Conservation (phyloP, 2,888 invertebrate genomes). For the Orthosia incerta region DNA sequence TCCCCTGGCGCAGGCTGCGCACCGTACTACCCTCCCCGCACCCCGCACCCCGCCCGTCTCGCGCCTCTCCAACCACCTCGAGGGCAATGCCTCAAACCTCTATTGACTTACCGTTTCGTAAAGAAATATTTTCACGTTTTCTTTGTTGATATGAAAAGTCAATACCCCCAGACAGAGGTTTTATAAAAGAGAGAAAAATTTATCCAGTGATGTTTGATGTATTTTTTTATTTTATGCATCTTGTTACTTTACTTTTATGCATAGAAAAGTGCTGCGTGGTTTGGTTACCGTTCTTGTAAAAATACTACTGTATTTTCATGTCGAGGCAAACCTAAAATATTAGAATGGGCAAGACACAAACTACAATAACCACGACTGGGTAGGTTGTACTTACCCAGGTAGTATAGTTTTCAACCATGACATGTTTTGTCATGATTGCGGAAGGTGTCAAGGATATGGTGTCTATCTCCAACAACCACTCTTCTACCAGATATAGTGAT, state of each 20-base stretch:
- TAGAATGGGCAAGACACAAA: not conserved
- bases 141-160: slow-evolving; percentile 85
- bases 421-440: not conserved
- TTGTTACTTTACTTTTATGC: slow-evolving; percentile 36
- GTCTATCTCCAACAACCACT: not conserved
- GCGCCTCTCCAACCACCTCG: slow-evolving; percentile 78
- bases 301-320: not conserved
- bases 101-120: slow-evolving; percentile 87
- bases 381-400: not conserved
- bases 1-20: slow-evolving; percentile 84
- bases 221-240: slow-evolving; percentile 39
- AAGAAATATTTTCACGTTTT: slow-evolving; percentile 86
- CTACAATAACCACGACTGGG: not conserved
- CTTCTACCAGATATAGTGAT: not conserved
- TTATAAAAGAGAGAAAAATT: slow-evolving; percentile 44
- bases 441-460: not conserved
- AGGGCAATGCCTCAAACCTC: slow-evolving; percentile 89
- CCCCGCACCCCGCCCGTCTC: slow-evolving; percentile 63
- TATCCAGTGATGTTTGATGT: slow-evolving; percentile 41
- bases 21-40: slow-evolving; percentile 62
- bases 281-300: slow-evolving; percentile 1
- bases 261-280: not conserved
- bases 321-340: not conserved
- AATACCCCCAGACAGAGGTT: slow-evolving; percentile 70
- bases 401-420: not conserved